phyloP scores from a whole-genome alignment of 2,113 vertebrate species.

The Takifugu flavidus region DNA sequence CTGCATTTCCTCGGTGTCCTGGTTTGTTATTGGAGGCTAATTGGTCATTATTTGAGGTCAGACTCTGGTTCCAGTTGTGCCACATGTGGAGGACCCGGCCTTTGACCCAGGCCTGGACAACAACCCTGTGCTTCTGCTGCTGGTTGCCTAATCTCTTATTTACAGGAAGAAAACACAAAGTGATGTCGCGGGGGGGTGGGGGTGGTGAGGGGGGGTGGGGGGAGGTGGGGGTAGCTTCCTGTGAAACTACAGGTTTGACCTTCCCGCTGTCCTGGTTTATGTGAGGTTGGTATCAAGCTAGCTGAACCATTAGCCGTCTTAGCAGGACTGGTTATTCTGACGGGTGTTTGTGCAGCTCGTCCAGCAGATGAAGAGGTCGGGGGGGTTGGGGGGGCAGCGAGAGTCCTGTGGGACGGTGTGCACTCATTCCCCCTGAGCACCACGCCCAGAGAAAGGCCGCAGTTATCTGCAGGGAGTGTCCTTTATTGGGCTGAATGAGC shows the following conservation, averaged over 20 bases:
- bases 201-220: no score
- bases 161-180: conserved; percentile 19
- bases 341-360: conserved; percentile 28
- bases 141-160: conserved; percentile 34
- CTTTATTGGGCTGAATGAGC: conserved; percentile 11
- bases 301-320: no score
- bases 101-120: conserved; percentile 2
- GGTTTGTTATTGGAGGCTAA: conserved; percentile 25
- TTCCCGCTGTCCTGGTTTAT: no score
- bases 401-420: conserved; percentile 46
- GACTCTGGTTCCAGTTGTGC: not conserved
- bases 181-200: conserved; percentile 4
- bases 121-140: conserved; percentile 5
- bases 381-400: conserved; percentile 3
- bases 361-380: conserved; percentile 53
- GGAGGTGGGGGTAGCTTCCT: not conserved
- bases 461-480: conserved; percentile 10
- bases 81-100: conserved; percentile 1
- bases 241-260: no score
- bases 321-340: not conserved
- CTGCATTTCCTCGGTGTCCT: conserved; percentile 4
- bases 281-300: no score
- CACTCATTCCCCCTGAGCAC: conserved; percentile 5
- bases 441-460: conserved; percentile 35
- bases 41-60: conserved; percentile 16